A percentile compares a stretch with the other conserved stretches of the same genome.
Conservation (phyloP, 2,888 invertebrate species). For the Chloromyia formosa region DNA sequence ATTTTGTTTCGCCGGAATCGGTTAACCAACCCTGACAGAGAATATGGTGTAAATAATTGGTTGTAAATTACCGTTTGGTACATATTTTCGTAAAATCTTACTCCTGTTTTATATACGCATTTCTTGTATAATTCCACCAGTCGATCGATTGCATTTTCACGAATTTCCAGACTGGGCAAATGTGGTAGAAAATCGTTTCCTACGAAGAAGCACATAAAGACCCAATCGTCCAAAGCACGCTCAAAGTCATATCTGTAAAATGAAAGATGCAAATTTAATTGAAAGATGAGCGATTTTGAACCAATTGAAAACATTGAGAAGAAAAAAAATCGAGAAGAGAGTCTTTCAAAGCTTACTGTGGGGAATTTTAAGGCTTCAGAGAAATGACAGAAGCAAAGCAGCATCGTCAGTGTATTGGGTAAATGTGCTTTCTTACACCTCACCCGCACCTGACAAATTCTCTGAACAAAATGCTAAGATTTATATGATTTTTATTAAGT, state of each 20-base stretch:
- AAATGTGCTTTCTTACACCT: too few species aligned
- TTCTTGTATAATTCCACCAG: slow-evolving; percentile 93
- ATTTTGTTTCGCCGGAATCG: slow-evolving; percentile 91
- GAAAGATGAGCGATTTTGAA: not conserved
- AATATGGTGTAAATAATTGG: too few species aligned
- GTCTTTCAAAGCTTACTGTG: too few species aligned
- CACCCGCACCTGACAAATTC: too few species aligned
- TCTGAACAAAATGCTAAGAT: too few species aligned
- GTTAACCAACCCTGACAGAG: slow-evolving; percentile 85
- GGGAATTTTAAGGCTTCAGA: too few species aligned
- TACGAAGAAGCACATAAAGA: slow-evolving; percentile 98
- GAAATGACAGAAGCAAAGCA: too few species aligned
- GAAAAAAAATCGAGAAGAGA: too few species aligned
- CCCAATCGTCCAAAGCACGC: slow-evolving; percentile 97
- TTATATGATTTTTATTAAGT: too few species aligned
- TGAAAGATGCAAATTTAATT: not conserved
- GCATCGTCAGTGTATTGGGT: too few species aligned
- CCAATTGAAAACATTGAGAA: too few species aligned
- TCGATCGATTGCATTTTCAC: slow-evolving; percentile 95
- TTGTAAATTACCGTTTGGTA: not conserved
- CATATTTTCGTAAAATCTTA: slow-evolving; percentile 58
- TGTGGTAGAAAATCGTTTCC: slow-evolving; percentile 99
- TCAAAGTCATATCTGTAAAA: slow-evolving; percentile 83
- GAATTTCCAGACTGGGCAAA: slow-evolving; percentile 95
- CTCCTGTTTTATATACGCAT: slow-evolving; percentile 91